Percentiles rank a stretch among this genome's conserved stretches.
Conservation (phyloP, 1,140 invertebrate species). For the Drosophila guanche region DNA sequence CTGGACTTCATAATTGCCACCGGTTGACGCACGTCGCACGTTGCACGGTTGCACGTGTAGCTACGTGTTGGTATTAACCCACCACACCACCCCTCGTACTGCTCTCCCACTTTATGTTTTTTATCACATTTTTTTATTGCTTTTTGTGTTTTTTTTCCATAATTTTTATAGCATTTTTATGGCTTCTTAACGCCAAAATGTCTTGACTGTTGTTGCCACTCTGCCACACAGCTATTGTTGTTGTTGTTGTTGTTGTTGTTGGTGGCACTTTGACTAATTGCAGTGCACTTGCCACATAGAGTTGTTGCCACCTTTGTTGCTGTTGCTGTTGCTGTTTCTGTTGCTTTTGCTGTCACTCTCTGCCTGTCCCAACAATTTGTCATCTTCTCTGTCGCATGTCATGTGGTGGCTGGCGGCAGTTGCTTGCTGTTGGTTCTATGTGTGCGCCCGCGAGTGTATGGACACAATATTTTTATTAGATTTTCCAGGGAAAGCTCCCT, state of each 20-base stretch:
- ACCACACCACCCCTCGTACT: background rate
- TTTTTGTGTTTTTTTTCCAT: slow-evolving; percentile 49
- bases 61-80: slow-evolving; percentile 65
- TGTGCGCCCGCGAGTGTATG: slow-evolving; percentile 20
- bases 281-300: slow-evolving; percentile 71
- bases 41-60: slow-evolving; percentile 35
- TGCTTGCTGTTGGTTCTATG: background rate
- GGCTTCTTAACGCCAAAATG: slow-evolving; percentile 63
- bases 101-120: slow-evolving; percentile 33
- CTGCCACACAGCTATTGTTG: slow-evolving; percentile 11
- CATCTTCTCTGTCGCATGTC: slow-evolving; percentile 78
- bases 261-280: slow-evolving; percentile 77
- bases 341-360: slow-evolving; percentile 58
- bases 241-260: slow-evolving; percentile 37
- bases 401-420: slow-evolving; percentile 43
- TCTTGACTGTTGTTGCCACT: slow-evolving; percentile 36
- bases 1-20: slow-evolving; percentile 76
- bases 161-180: slow-evolving; percentile 58
- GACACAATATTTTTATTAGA: slow-evolving; percentile 72
- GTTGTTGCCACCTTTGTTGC: slow-evolving; percentile 47
- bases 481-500: slow-evolving; percentile 57
- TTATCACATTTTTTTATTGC: slow-evolving; percentile 71
- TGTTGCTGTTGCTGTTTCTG: slow-evolving; percentile 38
- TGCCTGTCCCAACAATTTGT: slow-evolving; percentile 70
- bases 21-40: slow-evolving; percentile 72